phyloP scores from a whole-genome alignment of 2,888 invertebrate genomes.

The Megastigmus dorsalis region DNA sequence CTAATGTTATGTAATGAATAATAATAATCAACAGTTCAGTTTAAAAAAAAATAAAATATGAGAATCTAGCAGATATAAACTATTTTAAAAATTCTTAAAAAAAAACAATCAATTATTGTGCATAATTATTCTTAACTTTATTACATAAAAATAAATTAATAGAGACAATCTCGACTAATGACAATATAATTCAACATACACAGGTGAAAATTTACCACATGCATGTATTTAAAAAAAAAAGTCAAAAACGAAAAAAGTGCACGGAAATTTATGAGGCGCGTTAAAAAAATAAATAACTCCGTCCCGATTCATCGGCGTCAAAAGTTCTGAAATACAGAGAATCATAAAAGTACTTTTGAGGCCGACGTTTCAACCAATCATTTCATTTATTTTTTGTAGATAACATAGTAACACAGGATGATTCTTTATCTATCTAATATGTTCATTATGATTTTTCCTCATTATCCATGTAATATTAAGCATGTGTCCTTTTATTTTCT shows the following conservation, averaged over 20 bases:
- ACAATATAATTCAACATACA: conserved; percentile 42
- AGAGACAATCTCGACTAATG: conserved; percentile 44
- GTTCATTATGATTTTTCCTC: conserved; percentile 7
- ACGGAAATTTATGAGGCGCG: conserved; percentile 18
- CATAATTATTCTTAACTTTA: conserved; percentile 43
- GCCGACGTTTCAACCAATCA: conserved; percentile 43
- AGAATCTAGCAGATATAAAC: conserved; percentile 6
- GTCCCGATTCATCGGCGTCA: conserved; percentile 34
- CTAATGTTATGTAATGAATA: background rate
- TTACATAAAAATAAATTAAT: conserved; percentile 53
- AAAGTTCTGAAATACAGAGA: conserved; percentile 45
- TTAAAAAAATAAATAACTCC: conserved; percentile 13
- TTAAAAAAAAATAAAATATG: conserved; percentile 19
- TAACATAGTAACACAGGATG: conserved; percentile 43
- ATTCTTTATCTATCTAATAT: conserved; percentile 23
- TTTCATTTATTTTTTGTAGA: conserved; percentile 42
- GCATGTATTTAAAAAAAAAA: conserved; percentile 14
- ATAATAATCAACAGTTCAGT: background rate
- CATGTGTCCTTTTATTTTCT: conserved; percentile 67
- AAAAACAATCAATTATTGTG: conserved; percentile 48
- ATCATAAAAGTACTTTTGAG: conserved; percentile 37
- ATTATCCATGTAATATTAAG: conserved; percentile 58
- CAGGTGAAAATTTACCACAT: conserved; percentile 36
- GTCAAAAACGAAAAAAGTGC: conserved; percentile 6
- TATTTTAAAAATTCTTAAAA: conserved; percentile 23